Base-by-base conservation (phyloP, 2,113 vertebrate genomes). In the Psophia crepitans region DNA sequence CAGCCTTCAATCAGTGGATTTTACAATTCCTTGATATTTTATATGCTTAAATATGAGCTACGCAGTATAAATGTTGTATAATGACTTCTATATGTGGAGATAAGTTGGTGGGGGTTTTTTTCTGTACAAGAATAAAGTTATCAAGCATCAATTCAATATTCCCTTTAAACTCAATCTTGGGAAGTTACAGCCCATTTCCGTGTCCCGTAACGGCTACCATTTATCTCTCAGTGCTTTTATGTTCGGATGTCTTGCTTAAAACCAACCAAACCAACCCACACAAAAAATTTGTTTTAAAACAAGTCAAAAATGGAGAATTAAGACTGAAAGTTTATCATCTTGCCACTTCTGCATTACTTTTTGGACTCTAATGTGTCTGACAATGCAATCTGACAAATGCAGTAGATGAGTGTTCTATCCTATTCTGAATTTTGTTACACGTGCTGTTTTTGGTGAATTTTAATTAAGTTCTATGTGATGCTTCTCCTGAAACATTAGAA, bases 401-500 rank as follows among this genome's bases (percentile, higher is more conserved):
- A 80, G 63, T 74, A 95, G 61, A 96, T 76, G 44, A 57, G 89
- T 96, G 69, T 89, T 94, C 74, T 51, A 70, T 83, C 82, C 39
- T 82, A 32, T 48, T 89, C 76, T 74, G 57, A 48, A n/a, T 97
- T 95, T 89, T 96, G 81, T 96, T 91, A 75, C 58, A 35, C 41
- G 95, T 97, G 76, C 81, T 60, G 32, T 91, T 97, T 97, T 71
- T 89, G 37, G 84, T 92, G 82, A 96, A 77, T 89, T 80, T 91
- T 90, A 96, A 96, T 20, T 12, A 65, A 89, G 20, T 65, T 92
- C 53, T 78, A 1, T 81, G 33, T 96, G 90, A 89, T 70, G 90
- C 53, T 56, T 95, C 91, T 56, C 41, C 60, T 75, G 48, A 94
- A 89, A 83, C 76, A 95, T 84, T 85, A 90, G 65, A 84, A 84